Conservation (phyloP, 1,140 invertebrate genomes). For the Laupala kohalensis region DNA sequence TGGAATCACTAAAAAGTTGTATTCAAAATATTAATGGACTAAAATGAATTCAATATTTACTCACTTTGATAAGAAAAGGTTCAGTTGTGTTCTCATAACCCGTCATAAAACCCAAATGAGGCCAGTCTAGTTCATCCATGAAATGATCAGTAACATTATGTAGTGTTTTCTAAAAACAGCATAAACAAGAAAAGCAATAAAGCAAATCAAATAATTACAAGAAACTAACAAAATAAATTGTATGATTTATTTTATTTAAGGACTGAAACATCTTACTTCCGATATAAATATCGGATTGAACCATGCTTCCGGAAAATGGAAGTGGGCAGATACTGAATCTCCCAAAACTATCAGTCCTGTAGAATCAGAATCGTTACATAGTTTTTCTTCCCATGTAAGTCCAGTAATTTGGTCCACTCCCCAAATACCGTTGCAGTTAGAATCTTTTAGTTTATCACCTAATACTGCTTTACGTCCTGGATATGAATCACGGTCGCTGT, state of each 20-base stretch:
- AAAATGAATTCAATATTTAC: conserved; percentile 1
- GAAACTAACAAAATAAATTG: no score
- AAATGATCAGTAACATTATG: conserved; percentile 27
- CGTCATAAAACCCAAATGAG: conserved; percentile 33
- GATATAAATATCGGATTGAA: conserved; percentile 27
- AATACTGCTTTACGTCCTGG: conserved; percentile 27
- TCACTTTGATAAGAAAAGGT: conserved; percentile 14
- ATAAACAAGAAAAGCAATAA: background rate
- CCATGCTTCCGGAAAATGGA: conserved; percentile 35
- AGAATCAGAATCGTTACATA: conserved; percentile 26
- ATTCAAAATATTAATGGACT: background rate
- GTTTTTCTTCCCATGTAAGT: conserved; percentile 28
- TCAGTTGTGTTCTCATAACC: conserved; percentile 24
- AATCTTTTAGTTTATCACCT: conserved; percentile 27
- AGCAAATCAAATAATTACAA: no score
- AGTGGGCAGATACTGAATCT: conserved; percentile 39
- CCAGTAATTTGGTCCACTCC: conserved; percentile 26
- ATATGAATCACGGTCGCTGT: conserved; percentile 25
- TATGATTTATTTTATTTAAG: background rate
- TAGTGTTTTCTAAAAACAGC: conserved; percentile 23
- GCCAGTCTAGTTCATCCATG: conserved; percentile 39
- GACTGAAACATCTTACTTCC: conserved; percentile 18
- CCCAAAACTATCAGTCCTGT: conserved; percentile 34
- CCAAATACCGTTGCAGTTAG: conserved; percentile 38
- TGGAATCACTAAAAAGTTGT: background rate